phyloP scores from a whole-genome alignment of 2,888 invertebrate genomes.

The Ctenicera cuprea region DNA sequence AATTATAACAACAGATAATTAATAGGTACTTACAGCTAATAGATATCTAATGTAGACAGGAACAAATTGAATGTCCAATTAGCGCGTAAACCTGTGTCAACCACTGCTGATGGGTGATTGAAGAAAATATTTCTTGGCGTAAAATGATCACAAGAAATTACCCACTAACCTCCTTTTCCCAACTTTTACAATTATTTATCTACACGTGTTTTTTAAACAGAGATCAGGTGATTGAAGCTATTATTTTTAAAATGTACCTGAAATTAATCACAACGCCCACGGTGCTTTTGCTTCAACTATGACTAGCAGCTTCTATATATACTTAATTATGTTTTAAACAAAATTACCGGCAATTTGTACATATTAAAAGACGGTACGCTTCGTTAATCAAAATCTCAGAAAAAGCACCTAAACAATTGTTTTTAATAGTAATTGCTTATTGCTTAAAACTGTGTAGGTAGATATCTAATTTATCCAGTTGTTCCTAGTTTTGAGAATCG shows the following conservation, averaged over 20 bases:
- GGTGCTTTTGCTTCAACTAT: no score
- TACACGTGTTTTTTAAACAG: not conserved
- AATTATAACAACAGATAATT: not conserved
- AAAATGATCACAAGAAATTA: slow-evolving; percentile 19
- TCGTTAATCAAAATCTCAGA: no score
- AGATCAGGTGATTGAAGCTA: not conserved
- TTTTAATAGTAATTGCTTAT: no score
- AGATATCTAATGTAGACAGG: not conserved
- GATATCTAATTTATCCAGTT: no score
- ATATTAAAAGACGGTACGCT: no score
- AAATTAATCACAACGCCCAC: no score
- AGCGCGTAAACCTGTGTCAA: not conserved
- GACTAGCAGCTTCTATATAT: no score
- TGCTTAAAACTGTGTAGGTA: no score
- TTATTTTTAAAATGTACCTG: not conserved
- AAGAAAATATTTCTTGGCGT: not conserved
- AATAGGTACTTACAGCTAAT: not conserved
- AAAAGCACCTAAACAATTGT: no score
- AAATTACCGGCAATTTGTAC: no score
- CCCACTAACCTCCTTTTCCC: slow-evolving; percentile 41
- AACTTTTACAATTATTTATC: slow-evolving; percentile 6
- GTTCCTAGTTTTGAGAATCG: no score
- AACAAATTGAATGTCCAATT: not conserved
- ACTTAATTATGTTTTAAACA: no score
- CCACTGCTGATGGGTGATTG: not conserved